Conservation (phyloP, 2,797 vertebrate genomes). For the Cossypha polioptera region DNA sequence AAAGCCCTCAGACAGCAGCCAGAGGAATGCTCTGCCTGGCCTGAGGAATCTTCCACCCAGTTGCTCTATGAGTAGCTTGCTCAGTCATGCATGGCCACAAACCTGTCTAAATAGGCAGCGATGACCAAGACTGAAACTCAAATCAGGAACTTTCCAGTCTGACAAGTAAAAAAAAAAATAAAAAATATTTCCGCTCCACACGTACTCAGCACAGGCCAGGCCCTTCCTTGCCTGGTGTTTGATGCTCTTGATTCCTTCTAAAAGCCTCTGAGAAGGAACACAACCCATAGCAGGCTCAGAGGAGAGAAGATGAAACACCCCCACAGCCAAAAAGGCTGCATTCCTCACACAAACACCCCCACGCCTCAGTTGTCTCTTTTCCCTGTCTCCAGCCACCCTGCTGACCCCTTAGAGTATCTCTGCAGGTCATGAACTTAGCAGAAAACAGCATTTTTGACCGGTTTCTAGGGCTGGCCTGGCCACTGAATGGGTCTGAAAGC, state of each 20-base stretch:
- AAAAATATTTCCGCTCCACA: fast-evolving
- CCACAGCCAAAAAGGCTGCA: neutral
- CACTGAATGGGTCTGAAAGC: neutral
- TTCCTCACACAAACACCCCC: neutral
- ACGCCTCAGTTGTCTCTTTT: neutral
- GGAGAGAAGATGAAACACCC: neutral
- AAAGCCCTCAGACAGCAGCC: neutral
- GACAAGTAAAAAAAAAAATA: neutral
- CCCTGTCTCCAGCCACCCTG: neutral
- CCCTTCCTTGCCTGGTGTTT: neutral
- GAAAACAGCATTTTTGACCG: neutral
- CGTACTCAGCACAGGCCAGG: neutral
- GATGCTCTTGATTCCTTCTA: neutral
- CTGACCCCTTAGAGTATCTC: neutral
- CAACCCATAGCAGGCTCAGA: neutral
- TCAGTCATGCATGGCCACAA: neutral
- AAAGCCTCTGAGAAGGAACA: neutral
- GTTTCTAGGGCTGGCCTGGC: neutral
- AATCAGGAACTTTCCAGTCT: conserved; percentile 2
- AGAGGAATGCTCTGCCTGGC: neutral
- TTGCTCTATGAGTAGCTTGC: neutral
- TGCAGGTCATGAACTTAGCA: neutral
- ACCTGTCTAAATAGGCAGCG: neutral
- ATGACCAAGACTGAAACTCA: conserved; percentile 46
- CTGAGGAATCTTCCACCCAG: neutral